Base-by-base conservation (phyloP, 2,888 invertebrate species). In the Drosophila neotestacea region DNA sequence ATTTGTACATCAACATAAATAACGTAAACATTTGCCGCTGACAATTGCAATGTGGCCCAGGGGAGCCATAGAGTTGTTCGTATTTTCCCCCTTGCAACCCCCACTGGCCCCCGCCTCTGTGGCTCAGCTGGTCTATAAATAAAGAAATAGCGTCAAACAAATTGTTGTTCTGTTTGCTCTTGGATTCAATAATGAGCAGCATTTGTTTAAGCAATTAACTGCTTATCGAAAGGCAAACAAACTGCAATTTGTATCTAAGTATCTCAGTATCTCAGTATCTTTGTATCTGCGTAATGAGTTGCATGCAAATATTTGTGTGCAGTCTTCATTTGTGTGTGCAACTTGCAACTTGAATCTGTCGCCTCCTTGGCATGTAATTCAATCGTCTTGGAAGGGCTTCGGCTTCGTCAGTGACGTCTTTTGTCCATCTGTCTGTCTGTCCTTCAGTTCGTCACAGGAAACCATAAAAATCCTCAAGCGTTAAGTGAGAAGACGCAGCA, bases 401-500 rank as follows among this genome's bases (percentile, higher is more conserved):
- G 32, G 80, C 78, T 78, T 78, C 77, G 27, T 11, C 36, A 42
- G 39, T 56, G 64, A 64, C 58, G 76, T 79, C 76, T 79, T 69
- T 64, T 66, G 50, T 46, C 70, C 70, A 79, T 70, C 77, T 77
- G 41, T 41, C 41, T 66, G 69, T 47, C 70, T 54, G 58, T 59
- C 30, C 65, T 71, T 73, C 54, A 60, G 54, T 73, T 64, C 76
- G 77, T 76, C 78, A 84, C 90, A 91, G 91, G 91, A 91, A 91
- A 84, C 91, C 91, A 88, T 91, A 91, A 78, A 91, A 91, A 89
- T 76, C 81, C 75, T 73, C 61, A 56, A 81, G 66, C 66, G 70
- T 50, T 72, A 68, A 70, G 73, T 70, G 69, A 73, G 73, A 63
- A 63, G 73, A 67, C 51, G 60, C 28, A n/a, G 73, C 60, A 61